Base-by-base conservation (phyloP, 2,797 vertebrate genomes). In the Echeneis naucrates region DNA sequence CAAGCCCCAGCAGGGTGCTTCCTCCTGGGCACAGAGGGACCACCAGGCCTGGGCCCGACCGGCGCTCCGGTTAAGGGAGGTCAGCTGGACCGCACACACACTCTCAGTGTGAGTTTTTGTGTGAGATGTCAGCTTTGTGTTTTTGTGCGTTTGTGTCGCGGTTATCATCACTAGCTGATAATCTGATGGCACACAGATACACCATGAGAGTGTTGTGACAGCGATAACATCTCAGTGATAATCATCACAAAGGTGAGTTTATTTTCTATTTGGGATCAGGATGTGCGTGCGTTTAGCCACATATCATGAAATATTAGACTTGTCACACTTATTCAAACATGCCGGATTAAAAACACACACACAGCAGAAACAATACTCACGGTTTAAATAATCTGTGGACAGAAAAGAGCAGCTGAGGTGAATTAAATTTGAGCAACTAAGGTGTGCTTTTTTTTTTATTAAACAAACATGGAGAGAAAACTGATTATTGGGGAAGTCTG, bases 341-440 rank as follows among this genome's bases (percentile, higher is more conserved):
- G 74, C 80, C 52, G 30, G 5, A 40, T 6, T 4, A 40, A 65
- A 68, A 52, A 44, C 32, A 19, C 58, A 27, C 68, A 37, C 58
- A 44, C 19, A 55, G 24, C 27, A 52, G 2, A 65, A 4, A 72
- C 1, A 2, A 75, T 91, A 92, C 92, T 92, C 76, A 93, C 92
- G 84, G 87, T 62, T 89, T 91, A 16, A 74, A 60, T 12, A 86
- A 83, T 88, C 92, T 93, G 88, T 51, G n/a, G 71, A 78, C 37
- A 75, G 33, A 45, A 19, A 50, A 60, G 19, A 82, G 21, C 9
- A 61, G 50, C 1, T 45, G 53, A 83, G 51, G 23, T 21, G 5
- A 17, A 48, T 17, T 8, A 9, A 37, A 30, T 21, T n/a, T n/a
- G n/a, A n/a, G n/a, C n/a, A 48, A 38, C 33, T 26, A 10, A 57